Evolutionary conservation across 2,888 invertebrate species (phyloP).

Genomic region (Ecdyonurus torrentis): DNA sequence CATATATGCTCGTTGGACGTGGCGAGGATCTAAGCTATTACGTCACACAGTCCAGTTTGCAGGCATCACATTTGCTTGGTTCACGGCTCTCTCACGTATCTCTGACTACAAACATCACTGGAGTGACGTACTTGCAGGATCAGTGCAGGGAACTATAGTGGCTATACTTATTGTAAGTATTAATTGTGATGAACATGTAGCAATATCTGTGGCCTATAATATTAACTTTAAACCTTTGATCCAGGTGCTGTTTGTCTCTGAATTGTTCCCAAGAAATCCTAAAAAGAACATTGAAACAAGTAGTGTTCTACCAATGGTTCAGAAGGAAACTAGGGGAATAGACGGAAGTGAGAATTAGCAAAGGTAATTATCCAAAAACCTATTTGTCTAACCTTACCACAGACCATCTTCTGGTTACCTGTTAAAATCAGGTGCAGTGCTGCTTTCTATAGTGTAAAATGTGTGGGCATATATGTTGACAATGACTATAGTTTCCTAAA

Average conservation of each 20-base stretch:
- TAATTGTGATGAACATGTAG: no score
- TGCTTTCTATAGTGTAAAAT: no score
- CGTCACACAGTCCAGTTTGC: constrained; percentile 73
- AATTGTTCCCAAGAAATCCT: neutral
- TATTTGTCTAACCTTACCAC: no score
- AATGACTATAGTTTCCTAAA: no score
- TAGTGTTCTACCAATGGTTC: neutral
- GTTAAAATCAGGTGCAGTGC: no score
- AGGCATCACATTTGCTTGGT: constrained; percentile 64
- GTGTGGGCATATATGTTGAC: no score
- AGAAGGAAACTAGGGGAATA: neutral
- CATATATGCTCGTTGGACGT: constrained; percentile 66
- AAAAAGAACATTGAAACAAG: neutral
- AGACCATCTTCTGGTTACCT: no score
- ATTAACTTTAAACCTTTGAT: neutral
- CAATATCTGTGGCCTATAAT: no score
- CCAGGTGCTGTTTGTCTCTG: neutral
- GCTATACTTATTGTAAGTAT: constrained; percentile 12
- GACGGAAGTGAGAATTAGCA: no score
- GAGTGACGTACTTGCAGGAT: constrained; percentile 86
- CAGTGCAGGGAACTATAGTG: constrained; percentile 18
- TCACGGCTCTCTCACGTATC: constrained; percentile 75
- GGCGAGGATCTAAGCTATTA: constrained; percentile 62
- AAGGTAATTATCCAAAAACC: no score
- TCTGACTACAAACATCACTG: constrained; percentile 97